Conservation (phyloP, 2,888 invertebrate genomes). For the Lepidonotus clava region DNA sequence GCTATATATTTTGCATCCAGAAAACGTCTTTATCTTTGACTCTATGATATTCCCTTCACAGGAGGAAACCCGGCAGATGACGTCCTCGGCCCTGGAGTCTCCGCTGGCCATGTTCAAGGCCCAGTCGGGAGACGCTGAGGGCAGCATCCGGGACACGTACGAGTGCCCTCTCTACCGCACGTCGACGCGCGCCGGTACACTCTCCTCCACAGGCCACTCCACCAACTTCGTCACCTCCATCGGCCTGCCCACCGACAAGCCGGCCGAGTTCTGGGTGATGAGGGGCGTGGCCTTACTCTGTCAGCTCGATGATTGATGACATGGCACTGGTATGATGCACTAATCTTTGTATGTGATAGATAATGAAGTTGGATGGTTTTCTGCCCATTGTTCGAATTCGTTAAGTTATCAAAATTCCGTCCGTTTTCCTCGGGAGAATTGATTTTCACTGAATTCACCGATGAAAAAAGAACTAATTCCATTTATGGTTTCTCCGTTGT, state of each 20-base stretch:
- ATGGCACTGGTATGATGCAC: no score
- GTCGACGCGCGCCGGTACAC: conserved; percentile 77
- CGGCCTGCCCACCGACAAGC: conserved; percentile 72
- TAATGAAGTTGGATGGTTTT: no score
- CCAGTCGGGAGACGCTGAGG: neutral
- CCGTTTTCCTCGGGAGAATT: no score
- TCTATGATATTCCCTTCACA: no score
- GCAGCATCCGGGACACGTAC: conserved; percentile 64
- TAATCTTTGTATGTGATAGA: no score
- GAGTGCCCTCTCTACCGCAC: conserved; percentile 80
- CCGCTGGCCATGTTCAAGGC: conserved; percentile 62
- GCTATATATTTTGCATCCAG: no score
- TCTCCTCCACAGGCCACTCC: conserved; percentile 79
- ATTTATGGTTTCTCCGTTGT: no score
- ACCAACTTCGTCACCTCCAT: conserved; percentile 80
- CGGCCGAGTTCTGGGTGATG: conserved; percentile 77
- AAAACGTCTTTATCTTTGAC: no score
- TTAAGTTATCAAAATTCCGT: no score
- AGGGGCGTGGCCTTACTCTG: conserved; percentile 79
- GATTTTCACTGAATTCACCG: no score
- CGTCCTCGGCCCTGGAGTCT: conserved; percentile 55
- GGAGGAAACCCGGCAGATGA: conserved; percentile 46
- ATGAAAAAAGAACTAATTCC: no score
- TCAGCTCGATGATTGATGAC: conserved; percentile 68
- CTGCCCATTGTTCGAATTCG: no score